phyloP scores from a whole-genome alignment of 53 echinoderm and acorn worm species.

The Luidia sarsii region DNA sequence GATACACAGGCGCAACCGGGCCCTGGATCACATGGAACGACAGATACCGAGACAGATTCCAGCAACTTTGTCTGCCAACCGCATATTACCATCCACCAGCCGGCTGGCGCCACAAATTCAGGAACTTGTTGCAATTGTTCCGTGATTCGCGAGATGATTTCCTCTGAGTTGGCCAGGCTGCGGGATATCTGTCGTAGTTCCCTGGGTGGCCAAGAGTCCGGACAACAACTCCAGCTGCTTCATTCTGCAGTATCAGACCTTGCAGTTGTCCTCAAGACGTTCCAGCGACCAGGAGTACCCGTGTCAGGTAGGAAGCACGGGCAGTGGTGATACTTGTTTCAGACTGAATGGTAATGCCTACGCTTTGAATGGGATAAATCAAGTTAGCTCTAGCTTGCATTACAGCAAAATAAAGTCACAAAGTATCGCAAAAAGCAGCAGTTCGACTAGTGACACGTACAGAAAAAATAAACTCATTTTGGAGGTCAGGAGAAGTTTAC shows the following conservation, averaged over 20 bases:
- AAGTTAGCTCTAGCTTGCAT: background rate
- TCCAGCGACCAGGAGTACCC: constrained; percentile 64
- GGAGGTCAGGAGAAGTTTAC: too few species aligned
- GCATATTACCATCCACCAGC: constrained; percentile 64
- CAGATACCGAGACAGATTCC: background rate
- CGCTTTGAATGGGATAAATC: too few species aligned
- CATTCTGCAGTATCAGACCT: constrained; percentile 64
- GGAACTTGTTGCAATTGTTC: constrained; percentile 67
- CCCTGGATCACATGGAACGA: background rate
- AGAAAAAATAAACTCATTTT: too few species aligned
- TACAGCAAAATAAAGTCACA: background rate
- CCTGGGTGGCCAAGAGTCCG: background rate
- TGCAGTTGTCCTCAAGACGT: constrained; percentile 62
- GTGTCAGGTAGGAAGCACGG: constrained; percentile 65
- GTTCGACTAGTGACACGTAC: too few species aligned
- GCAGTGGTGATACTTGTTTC: too few species aligned
- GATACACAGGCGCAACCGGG: background rate
- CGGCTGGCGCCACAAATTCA: constrained; percentile 25
- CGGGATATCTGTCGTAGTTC: background rate
- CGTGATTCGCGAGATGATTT: constrained; percentile 28
- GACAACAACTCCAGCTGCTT: constrained; percentile 29
- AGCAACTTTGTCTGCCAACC: constrained; percentile 64
- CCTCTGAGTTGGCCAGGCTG: constrained; percentile 35
- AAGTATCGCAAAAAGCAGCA: too few species aligned
- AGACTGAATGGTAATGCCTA: too few species aligned